A percentile compares a stretch with the other conserved stretches of the same genome.
Conservation (phyloP, 2,888 invertebrate species). For the Agrochola lota region DNA sequence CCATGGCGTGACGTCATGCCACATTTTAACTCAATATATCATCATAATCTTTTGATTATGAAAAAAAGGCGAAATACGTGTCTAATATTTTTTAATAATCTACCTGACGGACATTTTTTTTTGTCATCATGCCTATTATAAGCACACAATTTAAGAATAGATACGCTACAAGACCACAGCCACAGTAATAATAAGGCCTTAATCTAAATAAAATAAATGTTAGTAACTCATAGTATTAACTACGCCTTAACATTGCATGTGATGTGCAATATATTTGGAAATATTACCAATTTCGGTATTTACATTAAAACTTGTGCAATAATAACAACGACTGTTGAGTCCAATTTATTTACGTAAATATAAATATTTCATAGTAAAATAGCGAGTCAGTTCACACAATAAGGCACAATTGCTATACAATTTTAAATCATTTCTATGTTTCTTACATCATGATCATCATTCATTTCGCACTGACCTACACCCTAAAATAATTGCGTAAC, state of each 20-base stretch:
- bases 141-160: slow-evolving; percentile 64
- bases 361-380: slow-evolving; percentile 53
- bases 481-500: neutral
- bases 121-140: slow-evolving; percentile 35
- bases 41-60: too few relatives aligned
- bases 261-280: slow-evolving; percentile 53
- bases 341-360: slow-evolving; percentile 49
- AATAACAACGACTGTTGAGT: slow-evolving; percentile 60
- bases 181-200: slow-evolving; percentile 77
- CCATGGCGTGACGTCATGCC: too few relatives aligned
- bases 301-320: slow-evolving; percentile 57
- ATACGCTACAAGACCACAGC: slow-evolving; percentile 82
- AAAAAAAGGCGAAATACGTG: too few relatives aligned
- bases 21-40: too few relatives aligned
- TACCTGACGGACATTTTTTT: too few relatives aligned
- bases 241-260: slow-evolving; percentile 45
- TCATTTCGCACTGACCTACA: slow-evolving; percentile 57
- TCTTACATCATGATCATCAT: slow-evolving; percentile 34
- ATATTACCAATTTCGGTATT: slow-evolving; percentile 60
- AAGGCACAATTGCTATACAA: slow-evolving; percentile 81
- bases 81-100: too few relatives aligned
- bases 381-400: slow-evolving; percentile 76
- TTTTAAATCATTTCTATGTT: slow-evolving; percentile 65
- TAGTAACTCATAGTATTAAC: slow-evolving; percentile 38
- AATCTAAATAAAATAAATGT: slow-evolving; percentile 70